Conservation (phyloP, 2,797 vertebrate species). For the Acanthornis magna region DNA sequence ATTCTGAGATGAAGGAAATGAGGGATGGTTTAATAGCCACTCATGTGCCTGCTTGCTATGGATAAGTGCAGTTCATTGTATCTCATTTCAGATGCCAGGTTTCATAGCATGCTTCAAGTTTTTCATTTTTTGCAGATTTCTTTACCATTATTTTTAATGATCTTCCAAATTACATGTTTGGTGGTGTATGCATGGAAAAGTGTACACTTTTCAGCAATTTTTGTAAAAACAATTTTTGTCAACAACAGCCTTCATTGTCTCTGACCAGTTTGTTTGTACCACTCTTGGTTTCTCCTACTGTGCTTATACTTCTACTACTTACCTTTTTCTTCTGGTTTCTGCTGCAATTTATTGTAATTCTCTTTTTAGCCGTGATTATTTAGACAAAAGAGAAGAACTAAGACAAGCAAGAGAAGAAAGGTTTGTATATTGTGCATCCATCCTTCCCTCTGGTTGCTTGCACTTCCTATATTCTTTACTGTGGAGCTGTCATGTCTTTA, state of each 20-base stretch:
- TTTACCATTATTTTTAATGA: neutral
- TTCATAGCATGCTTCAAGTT: neutral
- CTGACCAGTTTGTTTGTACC: neutral
- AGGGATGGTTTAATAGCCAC: neutral
- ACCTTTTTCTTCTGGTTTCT: slow-evolving; percentile 46
- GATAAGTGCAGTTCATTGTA: neutral
- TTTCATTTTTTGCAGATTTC: neutral
- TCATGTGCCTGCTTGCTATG: neutral
- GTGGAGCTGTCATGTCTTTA: neutral
- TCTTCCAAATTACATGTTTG: rapidly evolving
- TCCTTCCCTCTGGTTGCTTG: slow-evolving; percentile 5
- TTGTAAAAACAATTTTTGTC: neutral
- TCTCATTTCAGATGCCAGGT: neutral
- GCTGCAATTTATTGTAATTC: slow-evolving; percentile 52
- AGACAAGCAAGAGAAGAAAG: slow-evolving; percentile 93
- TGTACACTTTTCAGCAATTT: neutral
- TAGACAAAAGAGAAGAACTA: slow-evolving; percentile 90
- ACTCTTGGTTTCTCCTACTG: neutral
- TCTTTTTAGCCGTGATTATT: slow-evolving; percentile 85
- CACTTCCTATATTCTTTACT: neutral
- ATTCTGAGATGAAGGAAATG: neutral
- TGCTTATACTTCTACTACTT: slow-evolving; percentile 6
- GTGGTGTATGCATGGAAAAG: neutral
- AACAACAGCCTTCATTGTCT: neutral
- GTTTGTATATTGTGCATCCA: slow-evolving; percentile 75